Evolutionary conservation across 2,888 invertebrate species (phyloP).

Genomic region (Diaphora mendica): DNA sequence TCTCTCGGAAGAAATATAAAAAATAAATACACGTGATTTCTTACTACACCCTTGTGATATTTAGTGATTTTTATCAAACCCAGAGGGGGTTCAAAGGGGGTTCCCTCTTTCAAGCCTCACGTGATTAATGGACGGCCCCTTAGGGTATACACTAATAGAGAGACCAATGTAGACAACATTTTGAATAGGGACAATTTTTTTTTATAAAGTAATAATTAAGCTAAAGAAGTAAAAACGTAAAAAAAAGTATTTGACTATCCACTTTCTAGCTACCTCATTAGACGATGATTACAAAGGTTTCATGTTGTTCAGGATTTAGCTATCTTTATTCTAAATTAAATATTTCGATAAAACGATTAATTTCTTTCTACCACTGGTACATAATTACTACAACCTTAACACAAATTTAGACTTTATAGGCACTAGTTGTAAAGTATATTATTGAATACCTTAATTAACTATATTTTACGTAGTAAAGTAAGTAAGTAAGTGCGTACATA

Average conservation of each 20-base stretch:
- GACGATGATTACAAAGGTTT: background rate
- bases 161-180: background rate
- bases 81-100: too few species aligned
- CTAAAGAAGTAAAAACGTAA: too few species aligned
- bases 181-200: background rate
- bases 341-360: background rate
- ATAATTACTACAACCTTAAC: background rate
- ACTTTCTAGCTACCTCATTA: background rate
- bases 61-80: too few species aligned
- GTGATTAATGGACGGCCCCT: too few species aligned
- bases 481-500: too few species aligned
- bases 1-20: too few species aligned
- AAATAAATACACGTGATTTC: too few species aligned
- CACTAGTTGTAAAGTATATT: background rate
- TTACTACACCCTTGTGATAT: too few species aligned
- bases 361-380: background rate
- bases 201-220: background rate
- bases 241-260: too few species aligned
- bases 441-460: background rate
- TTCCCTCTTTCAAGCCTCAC: too few species aligned
- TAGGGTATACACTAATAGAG: background rate
- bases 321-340: background rate
- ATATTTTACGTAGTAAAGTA: too few species aligned
- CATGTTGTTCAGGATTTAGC: background rate
- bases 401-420: background rate